phyloP scores from a whole-genome alignment of 1,140 invertebrate species.

The Drosophila littoralis region DNA sequence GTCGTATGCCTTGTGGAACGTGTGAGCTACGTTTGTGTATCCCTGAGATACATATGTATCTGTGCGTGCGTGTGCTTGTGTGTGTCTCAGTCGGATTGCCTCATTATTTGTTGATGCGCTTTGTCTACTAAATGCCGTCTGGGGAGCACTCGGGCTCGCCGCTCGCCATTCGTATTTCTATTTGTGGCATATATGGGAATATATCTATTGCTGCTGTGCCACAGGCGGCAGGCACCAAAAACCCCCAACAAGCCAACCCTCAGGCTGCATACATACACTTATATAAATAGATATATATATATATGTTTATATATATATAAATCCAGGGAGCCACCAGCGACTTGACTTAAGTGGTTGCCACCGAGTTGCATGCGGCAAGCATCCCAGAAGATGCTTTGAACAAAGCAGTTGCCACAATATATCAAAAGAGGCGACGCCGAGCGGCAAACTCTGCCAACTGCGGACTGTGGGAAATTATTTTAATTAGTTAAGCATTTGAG shows the following conservation, averaged over 20 bases:
- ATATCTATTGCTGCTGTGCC: conserved; percentile 2
- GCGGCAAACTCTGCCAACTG: background rate
- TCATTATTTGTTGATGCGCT: conserved; percentile 47
- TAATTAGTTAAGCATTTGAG: conserved; percentile 38
- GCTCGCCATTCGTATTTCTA: conserved; percentile 29
- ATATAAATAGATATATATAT: background rate
- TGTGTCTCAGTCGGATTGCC: conserved; percentile 6
- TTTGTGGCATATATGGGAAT: conserved; percentile 3
- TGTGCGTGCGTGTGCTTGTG: conserved; percentile 10
- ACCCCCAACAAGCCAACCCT: conserved; percentile 11
- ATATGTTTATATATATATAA: conserved; percentile 1
- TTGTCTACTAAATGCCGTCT: conserved; percentile 51
- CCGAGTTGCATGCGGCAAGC: conserved; percentile 4
- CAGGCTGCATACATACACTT: background rate
- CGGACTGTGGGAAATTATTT: conserved; percentile 53
- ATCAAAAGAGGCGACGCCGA: conserved; percentile 35
- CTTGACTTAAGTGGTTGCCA: conserved; percentile 50
- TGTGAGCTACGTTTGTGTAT: conserved; percentile 7
- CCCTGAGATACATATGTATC: conserved; percentile 32
- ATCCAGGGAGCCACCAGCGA: conserved; percentile 2
- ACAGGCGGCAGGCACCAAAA: background rate
- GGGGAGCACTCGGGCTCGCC: conserved; percentile 27
- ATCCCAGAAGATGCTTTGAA: conserved; percentile 9
- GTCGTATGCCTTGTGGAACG: conserved; percentile 23
- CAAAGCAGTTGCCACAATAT: conserved; percentile 55